Base-by-base conservation (phyloP, 2,113 vertebrate genomes). In the Dinomys branickii region DNA sequence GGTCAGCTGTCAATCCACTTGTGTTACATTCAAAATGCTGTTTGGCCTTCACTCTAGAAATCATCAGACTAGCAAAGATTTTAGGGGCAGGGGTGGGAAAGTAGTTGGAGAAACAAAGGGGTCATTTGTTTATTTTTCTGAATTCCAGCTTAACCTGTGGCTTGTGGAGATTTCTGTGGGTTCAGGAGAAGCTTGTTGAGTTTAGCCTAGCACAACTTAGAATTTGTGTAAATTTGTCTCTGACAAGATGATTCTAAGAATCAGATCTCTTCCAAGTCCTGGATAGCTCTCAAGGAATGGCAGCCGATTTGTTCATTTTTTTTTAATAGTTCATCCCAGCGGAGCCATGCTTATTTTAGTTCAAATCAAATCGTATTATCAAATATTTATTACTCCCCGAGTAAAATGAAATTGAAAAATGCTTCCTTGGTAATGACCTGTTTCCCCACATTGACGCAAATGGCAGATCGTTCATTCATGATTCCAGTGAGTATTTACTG, bases 331-430 rank as follows among this genome's bases (percentile, higher is more conserved):
- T 91, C 38, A 0, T 82, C 50, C 73, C 59, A 28, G 1, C 0
- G 47, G 93, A 93, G 59, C 78, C 56, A 35, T 61, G 75, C 67
- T 95, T 78, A 35, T 73, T 96, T 90, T n/a, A 85, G 78, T 91
- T 94, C 83, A 80, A 33, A 85, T 85, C 71, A 89, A 84, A 94
- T 71, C 24, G 5, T 14, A 2, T 82, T 91, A 88, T 92, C 89
- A 86, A 73, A 84, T 94, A 80, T 80, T 89, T 96, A 83, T 88
- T 86, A 83, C 85, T 96, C 54, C n/a, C 54, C 38, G 59, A 95
- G 65, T 88, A 65, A 88, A 93, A 94, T 75, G 65, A 75, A 89
- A 83, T 94, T 80, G 82, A 88, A 93, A 97, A 88, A 87, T 61
- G 54, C 63, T 96, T 89, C 19, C 12, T 80, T 41, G 41, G 59